Evolutionary conservation across 37 sponge, comb jelly and placozoan genomes (phyloP).

Genomic region (Ephydatia muelleri): DNA sequence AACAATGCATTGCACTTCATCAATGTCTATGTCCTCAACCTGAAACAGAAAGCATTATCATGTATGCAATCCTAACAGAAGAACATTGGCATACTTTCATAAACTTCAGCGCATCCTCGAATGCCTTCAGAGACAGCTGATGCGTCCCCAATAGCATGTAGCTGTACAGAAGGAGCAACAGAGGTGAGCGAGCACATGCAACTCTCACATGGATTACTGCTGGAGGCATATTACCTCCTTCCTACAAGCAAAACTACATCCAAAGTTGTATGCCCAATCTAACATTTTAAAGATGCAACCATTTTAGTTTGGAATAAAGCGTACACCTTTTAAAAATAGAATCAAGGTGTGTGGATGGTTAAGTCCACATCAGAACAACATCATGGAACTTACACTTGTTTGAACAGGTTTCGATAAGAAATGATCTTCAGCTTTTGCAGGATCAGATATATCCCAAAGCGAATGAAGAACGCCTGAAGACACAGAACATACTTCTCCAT

Average conservation of each 20-base stretch:
- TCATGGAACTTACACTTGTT: conserved; percentile 81
- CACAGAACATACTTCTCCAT: neutral
- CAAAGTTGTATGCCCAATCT: no score
- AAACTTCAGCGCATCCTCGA: conserved; percentile 56
- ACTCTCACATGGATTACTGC: no score
- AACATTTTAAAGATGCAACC: no score
- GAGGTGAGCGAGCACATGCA: neutral
- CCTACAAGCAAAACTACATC: no score
- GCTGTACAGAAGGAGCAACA: conserved; percentile 23
- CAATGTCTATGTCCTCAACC: conserved; percentile 78
- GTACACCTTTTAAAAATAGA: no score
- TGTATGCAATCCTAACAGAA: neutral
- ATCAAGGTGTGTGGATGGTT: no score
- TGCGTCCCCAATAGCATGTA: conserved; percentile 64
- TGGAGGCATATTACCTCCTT: no score
- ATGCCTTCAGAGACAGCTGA: conserved; percentile 63
- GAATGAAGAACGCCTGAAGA: conserved; percentile 79
- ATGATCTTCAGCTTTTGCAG: conserved; percentile 91
- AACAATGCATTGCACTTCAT: conserved; percentile 93
- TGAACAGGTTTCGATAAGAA: conserved; percentile 92
- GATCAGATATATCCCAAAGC: conserved; percentile 86
- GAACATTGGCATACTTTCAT: conserved; percentile 7
- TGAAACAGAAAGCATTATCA: neutral
- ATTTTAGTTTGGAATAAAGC: no score
- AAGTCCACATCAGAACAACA: neutral